Evolutionary conservation across 2,888 invertebrate genomes (phyloP), one percentile per base, ranked within the genome.

Genomic region (Cryptops parisi): DNA sequence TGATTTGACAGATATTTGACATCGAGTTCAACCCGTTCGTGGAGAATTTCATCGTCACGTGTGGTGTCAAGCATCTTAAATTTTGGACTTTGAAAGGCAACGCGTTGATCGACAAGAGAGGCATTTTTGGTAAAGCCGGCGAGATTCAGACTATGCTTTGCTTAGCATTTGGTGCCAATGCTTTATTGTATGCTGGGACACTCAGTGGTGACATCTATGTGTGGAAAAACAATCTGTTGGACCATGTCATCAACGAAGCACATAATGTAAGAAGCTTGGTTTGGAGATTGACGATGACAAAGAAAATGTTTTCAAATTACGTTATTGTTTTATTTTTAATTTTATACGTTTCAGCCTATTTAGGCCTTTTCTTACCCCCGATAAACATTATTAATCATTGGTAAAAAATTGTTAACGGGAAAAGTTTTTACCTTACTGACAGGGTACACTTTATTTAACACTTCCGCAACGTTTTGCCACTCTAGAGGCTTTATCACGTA

Each of bases 41-140:
- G 45, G 52, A 55, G 23, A 64, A 62, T 56, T 64, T 64, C 47
- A 60, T 72, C 26, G 67, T 71, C 19, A 68, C 69, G 27, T 70
- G 69, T 44, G 72, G 72, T 9, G 63, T 68, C 2, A 70, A 69
- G 58, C 70, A 69, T 60, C 68, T 71, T 60, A 69, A 69, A 60
- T 70, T 72, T 63, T 72, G 72, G 72, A 64, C 62, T 38, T 67
- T 69, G 56, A 62, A 68, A 58, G 70, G 70, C 65, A 60, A 51
- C 27, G 54, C 57, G 21, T 44, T 60, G 12, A 53, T 54, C 33
- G 56, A 52, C 21, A 52, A 54, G 22, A 39, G 23, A 19, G 54
- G 23, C 21, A 19, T 3, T 12, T 50, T 38, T 44, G 53, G 47
- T 21, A 47, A 21, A 53, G 54, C 39, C 54, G 58, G 54, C 26